Evolutionary conservation across 2,797 vertebrate species (phyloP), one percentile per base, ranked within the genome.

Genomic region (Macropus fuliginosus): DNA sequence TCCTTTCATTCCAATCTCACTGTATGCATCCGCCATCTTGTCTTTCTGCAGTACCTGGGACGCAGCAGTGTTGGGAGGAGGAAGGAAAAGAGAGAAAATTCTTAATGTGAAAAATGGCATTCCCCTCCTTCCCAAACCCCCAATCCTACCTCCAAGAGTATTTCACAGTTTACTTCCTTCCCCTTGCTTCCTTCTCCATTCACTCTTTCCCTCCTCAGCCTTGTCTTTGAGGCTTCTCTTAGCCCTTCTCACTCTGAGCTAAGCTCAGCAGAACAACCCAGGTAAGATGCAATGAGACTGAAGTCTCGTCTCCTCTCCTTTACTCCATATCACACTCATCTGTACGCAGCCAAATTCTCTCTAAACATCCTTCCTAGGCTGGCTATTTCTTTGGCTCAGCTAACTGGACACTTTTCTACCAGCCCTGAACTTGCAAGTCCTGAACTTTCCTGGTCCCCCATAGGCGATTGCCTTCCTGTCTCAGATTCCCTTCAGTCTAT

Each of bases 21-120:
- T 99, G 98, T 99, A 99, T 0, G 98, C 98, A 0, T 99, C 99
- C 0, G 98, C 98, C 98, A 99, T 98, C 97, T 98, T 99, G 96
- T 99, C 98, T 94, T 98, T 98, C 97, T 99, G 98, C 97, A 99
- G 97, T 0, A 98, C 95, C 99, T 99, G 95, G 12, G 46, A 0
- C 29, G 46, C 62, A 66, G n/a, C 8, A 81, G 90, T 31, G 52
- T 52, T 54, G 55, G n/a, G 54, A 46, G 62, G 46, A n/a, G 52
- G 34, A 24, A 8, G 0, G 0, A 46, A 46, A 46, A 21, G 3
- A n/a, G 54, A 52, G 89, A 34, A 40, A 59, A 62, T 18, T 93
- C 91, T 24, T 0, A 8, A 10, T 12, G 6, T 90, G 56, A 54
- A 1, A 21, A 4, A 11, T 5, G 54, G 28, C 21, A 46, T 46